A percentile compares a stretch with the other conserved stretches of the same genome.
Conservation (phyloP, 2,888 invertebrate species). For the Sclerodermus sp. region DNA sequence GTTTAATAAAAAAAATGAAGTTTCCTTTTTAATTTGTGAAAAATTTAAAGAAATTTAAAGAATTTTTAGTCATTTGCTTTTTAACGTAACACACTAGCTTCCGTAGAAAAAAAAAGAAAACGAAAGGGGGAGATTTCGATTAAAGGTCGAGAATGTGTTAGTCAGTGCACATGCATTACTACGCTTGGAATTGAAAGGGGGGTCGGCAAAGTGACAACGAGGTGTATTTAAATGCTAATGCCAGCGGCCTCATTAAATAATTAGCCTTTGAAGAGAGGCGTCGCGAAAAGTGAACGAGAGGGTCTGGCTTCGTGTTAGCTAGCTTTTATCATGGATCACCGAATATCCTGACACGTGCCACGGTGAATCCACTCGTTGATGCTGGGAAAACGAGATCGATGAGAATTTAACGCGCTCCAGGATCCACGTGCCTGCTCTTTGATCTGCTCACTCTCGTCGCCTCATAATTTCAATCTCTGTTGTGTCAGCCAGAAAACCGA, state of each 20-base stretch:
- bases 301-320: conserved; percentile 30
- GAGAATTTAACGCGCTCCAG: neutral
- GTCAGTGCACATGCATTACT: neutral
- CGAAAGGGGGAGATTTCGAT: neutral
- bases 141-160: neutral
- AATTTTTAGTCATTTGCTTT: too few species aligned
- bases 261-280: conserved; percentile 44
- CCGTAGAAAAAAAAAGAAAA: too few species aligned
- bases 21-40: too few species aligned
- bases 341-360: conserved; percentile 47
- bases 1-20: too few species aligned
- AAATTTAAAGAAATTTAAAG: too few species aligned
- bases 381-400: too few species aligned
- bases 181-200: conserved; percentile 21
- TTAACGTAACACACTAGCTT: too few species aligned
- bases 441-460: too few species aligned
- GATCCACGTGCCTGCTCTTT: too few species aligned
- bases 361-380: conserved; percentile 6
- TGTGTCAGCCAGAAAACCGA: too few species aligned
- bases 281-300: conserved; percentile 17
- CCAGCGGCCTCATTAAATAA: conserved; percentile 50
- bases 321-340: conserved; percentile 48
- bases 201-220: conserved; percentile 28
- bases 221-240: conserved; percentile 53
- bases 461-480: too few species aligned